phyloP scores from a whole-genome alignment of 2,797 vertebrate species.

The Amblyraja radiata region DNA sequence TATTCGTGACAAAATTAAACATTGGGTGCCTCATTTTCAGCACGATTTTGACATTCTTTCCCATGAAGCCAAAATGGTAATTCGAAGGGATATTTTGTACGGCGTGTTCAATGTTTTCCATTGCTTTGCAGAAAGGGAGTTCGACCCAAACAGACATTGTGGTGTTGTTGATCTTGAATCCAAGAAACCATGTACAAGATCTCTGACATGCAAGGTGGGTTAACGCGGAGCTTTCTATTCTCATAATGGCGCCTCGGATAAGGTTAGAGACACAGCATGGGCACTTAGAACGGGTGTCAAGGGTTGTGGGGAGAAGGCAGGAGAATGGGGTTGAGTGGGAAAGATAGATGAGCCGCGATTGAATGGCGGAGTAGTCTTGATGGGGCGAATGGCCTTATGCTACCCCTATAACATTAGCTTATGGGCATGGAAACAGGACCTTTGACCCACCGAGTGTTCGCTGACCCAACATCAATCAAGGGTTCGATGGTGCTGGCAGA shows the following conservation, averaged over 20 bases:
- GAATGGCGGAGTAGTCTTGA: no score
- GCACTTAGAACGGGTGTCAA: no score
- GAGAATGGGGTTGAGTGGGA: no score
- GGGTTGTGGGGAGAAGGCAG: no score
- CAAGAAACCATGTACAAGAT: slow-evolving; percentile 97
- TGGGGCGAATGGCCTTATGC: no score
- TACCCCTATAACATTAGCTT: no score
- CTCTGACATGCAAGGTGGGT: slow-evolving; percentile 96
- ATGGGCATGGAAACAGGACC: no score
- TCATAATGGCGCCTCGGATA: not conserved
- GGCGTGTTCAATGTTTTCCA: slow-evolving; percentile 33
- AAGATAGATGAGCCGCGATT: no score
- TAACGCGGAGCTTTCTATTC: not conserved
- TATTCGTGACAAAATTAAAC: not conserved
- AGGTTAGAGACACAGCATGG: no score
- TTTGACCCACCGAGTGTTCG: no score
- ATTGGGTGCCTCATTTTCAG: not conserved
- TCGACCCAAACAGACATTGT: slow-evolving; percentile 96
- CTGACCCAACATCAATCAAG: no score
- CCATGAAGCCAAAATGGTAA: not conserved
- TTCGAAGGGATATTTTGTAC: slow-evolving; percentile 11
- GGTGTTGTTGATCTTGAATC: slow-evolving; percentile 90
- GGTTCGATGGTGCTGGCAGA: no score
- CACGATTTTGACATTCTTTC: slow-evolving; percentile 15
- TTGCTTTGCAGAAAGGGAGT: slow-evolving; percentile 80